Conservation (phyloP, 2,888 invertebrate genomes). For the Pristionchus japonicus region DNA sequence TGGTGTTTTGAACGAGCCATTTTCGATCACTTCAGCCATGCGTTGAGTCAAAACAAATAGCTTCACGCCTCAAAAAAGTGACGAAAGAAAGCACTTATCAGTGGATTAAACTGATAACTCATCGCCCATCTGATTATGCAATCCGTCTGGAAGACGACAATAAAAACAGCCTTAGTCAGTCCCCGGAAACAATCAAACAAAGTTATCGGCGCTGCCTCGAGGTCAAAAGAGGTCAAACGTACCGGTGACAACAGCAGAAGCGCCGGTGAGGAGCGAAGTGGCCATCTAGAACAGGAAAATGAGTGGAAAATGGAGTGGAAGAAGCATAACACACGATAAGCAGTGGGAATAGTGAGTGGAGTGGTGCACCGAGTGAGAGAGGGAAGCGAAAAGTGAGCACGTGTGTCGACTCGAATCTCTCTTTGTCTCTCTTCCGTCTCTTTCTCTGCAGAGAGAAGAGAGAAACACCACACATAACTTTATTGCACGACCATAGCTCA, state of each 20-base stretch:
- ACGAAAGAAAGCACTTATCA: not conserved
- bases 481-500: constrained; percentile 17
- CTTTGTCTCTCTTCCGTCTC: not conserved
- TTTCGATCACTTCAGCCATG: not conserved
- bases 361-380: constrained; percentile 12
- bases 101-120: not conserved
- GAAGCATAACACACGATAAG: constrained; percentile 27
- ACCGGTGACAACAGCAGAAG: constrained; percentile 80
- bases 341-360: not conserved
- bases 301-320: not conserved
- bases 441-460: too few species aligned
- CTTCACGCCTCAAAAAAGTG: not conserved
- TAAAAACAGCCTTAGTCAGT: constrained; percentile 27
- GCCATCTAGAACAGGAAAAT: constrained; percentile 50
- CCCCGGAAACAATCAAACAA: constrained; percentile 16
- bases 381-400: constrained; percentile 14
- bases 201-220: not conserved
- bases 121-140: not conserved
- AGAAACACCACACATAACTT: constrained; percentile 22
- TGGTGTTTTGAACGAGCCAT: too few species aligned
- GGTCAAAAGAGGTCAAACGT: constrained; percentile 6
- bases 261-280: constrained; percentile 73
- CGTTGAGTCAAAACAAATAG: not conserved
- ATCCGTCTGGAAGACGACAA: not conserved
- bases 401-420: constrained; percentile 32